Conservation (phyloP, 2,797 vertebrate species). For the Hemibagrus guttatus region DNA sequence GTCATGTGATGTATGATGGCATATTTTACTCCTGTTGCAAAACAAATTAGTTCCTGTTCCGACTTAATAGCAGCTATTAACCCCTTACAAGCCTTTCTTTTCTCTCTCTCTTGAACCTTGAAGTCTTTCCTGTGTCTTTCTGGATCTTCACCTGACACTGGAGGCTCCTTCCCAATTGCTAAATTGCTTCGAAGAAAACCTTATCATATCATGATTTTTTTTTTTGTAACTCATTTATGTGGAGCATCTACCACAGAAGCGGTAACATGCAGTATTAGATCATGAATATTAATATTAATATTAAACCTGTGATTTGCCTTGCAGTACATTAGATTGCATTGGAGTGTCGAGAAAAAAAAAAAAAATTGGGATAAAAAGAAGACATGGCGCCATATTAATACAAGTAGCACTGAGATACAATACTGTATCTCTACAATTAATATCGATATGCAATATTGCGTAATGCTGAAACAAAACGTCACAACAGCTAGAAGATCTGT, state of each 20-base stretch:
- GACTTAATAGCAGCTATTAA: not conserved
- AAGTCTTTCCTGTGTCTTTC: not conserved
- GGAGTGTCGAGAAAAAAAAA: not conserved
- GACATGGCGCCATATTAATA: not conserved
- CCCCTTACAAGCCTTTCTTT: not conserved
- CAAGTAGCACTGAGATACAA: no score
- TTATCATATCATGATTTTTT: not conserved
- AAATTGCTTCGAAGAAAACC: not conserved
- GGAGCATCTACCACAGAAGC: not conserved
- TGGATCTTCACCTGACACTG: not conserved
- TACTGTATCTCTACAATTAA: no score
- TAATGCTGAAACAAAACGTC: not conserved
- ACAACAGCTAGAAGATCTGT: no score
- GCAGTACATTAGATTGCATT: not conserved
- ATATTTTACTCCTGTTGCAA: not conserved
- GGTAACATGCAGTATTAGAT: not conserved
- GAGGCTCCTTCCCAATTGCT: not conserved
- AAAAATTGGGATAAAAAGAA: no score
- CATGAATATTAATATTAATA: not conserved
- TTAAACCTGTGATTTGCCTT: not conserved
- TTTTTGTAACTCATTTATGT: not conserved
- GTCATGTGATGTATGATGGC: not conserved
- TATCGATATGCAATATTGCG: no score
- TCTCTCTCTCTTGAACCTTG: not conserved
- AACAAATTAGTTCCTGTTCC: not conserved